These are phyloP conservation scores for Apostichopus californicus DNA, from an alignment of 35 echinoderm and acorn worm genomes.

Conservation along the genomic window DNA sequence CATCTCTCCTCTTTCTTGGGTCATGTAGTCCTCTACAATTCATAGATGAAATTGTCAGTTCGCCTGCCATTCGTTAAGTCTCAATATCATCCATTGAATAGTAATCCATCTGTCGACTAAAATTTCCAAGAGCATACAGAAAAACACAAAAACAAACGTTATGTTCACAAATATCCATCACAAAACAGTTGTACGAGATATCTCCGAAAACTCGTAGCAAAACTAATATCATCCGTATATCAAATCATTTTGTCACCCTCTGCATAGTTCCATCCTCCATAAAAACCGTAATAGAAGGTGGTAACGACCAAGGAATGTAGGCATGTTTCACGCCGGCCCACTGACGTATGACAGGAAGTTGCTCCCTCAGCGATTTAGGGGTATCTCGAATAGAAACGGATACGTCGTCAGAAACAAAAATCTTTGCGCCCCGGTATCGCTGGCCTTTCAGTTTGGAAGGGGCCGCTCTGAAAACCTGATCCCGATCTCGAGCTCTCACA, in stretches of 20 bases:
- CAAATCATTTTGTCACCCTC: not conserved
- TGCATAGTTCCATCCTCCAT: not conserved
- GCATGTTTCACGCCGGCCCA: not conserved
- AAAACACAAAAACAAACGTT: too few species aligned
- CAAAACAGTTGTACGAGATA: too few species aligned
- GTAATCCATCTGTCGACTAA: too few species aligned
- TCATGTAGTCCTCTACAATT: too few species aligned
- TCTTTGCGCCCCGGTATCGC: not conserved
- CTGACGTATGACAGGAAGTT: not conserved
- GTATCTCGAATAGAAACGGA: not conserved
- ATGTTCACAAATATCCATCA: too few species aligned
- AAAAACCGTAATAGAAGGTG: not conserved
- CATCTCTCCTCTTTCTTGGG: too few species aligned
- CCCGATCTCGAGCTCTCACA: not conserved
- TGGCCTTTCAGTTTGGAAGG: not conserved
- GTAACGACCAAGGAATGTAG: slow-evolving; percentile 14
- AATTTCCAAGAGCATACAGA: too few species aligned
- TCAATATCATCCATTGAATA: too few species aligned
- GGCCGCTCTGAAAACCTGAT: not conserved
- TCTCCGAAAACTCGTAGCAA: too few species aligned
- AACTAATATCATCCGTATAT: too few species aligned
- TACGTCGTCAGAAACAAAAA: not conserved
- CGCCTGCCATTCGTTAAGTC: too few species aligned
- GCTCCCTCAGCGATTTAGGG: not conserved
- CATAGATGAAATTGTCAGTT: too few species aligned